Evolutionary conservation across 92 coral and sea anemone species (phyloP).

Genomic region (Palythoa grandiflora): DNA sequence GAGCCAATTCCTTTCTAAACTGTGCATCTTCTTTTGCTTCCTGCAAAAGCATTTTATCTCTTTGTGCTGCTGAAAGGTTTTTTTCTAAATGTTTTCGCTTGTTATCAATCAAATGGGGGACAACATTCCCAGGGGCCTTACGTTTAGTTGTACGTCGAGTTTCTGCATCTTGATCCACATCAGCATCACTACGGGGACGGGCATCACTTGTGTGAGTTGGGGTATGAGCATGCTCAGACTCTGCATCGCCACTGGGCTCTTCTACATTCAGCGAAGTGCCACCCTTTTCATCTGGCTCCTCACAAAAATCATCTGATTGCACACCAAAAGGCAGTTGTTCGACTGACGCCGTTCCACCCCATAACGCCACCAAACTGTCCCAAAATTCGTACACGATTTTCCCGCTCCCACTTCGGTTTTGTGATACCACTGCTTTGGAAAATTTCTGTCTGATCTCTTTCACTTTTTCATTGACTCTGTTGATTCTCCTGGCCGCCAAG

Average conservation of each 20-base stretch:
- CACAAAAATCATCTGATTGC: conserved; percentile 50
- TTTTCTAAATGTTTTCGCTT: conserved; percentile 73
- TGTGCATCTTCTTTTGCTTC: conserved; percentile 76
- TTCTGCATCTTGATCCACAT: conserved; percentile 24
- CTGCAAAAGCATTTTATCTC: conserved; percentile 58
- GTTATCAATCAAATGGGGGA: conserved; percentile 68
- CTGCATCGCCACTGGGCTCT: conserved; percentile 19
- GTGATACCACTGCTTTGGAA: conserved; percentile 68
- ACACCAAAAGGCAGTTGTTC: conserved; percentile 59
- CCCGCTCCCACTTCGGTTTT: conserved; percentile 68
- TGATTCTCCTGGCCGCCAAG: conserved; percentile 56
- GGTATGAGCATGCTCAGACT: conserved; percentile 37
- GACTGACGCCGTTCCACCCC: conserved; percentile 59
- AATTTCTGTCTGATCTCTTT: conserved; percentile 67
- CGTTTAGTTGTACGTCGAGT: conserved; percentile 21
- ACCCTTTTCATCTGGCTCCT: conserved; percentile 35
- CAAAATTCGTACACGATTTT: conserved; percentile 61
- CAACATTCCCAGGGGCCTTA: conserved; percentile 37
- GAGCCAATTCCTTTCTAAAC: conserved; percentile 66
- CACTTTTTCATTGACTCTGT: conserved; percentile 67
- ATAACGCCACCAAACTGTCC: conserved; percentile 57
- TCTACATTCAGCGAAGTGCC: conserved; percentile 28
- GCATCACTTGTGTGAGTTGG: conserved; percentile 22
- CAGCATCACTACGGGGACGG: conserved; percentile 1
- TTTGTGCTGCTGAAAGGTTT: conserved; percentile 56